A percentile compares a stretch with the other conserved stretches of the same genome.
Evolutionary conservation across 2,888 invertebrate species (phyloP).

Genomic region (Metellina segmentata): DNA sequence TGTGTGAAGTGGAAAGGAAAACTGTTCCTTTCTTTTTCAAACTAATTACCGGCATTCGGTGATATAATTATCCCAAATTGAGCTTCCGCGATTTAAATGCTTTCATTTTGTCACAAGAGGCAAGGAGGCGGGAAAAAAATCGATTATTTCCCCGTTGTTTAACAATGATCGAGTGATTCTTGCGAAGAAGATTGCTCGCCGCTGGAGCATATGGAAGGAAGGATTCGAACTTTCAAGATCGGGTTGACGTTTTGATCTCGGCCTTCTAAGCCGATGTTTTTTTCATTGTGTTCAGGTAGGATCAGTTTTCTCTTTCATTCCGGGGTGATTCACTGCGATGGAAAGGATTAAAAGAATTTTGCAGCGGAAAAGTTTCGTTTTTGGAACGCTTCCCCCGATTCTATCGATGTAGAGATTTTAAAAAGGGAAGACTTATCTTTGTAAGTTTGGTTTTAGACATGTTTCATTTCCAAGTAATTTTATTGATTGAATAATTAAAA

Average conservation of each 20-base stretch:
- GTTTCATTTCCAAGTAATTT: too few relatives aligned
- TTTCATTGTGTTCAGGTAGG: neutral
- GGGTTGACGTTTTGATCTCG: neutral
- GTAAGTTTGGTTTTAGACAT: too few relatives aligned
- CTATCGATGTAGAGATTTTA: too few relatives aligned
- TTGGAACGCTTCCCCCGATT: too few relatives aligned
- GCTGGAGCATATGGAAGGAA: neutral
- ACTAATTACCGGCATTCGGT: constrained; percentile 10
- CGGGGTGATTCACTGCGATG: neutral
- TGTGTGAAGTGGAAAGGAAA: neutral
- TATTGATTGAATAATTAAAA: too few relatives aligned
- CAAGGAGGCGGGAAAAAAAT: neutral
- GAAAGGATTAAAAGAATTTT: neutral
- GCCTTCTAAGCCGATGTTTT: neutral
- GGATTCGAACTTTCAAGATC: neutral
- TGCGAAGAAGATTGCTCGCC: neutral
- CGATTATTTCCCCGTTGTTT: constrained; percentile 4
- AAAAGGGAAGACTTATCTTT: too few relatives aligned
- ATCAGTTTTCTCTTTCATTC: neutral
- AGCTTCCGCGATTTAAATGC: constrained; percentile 17
- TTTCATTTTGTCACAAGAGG: neutral
- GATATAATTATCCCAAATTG: constrained; percentile 29
- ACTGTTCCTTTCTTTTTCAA: constrained; percentile 1
- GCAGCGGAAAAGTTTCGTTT: too few relatives aligned
- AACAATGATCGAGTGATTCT: constrained; percentile 11